These are phyloP conservation scores for Trachurus trachurus DNA, from an alignment of 2,797 vertebrate species.

Conservation along the genomic window DNA sequence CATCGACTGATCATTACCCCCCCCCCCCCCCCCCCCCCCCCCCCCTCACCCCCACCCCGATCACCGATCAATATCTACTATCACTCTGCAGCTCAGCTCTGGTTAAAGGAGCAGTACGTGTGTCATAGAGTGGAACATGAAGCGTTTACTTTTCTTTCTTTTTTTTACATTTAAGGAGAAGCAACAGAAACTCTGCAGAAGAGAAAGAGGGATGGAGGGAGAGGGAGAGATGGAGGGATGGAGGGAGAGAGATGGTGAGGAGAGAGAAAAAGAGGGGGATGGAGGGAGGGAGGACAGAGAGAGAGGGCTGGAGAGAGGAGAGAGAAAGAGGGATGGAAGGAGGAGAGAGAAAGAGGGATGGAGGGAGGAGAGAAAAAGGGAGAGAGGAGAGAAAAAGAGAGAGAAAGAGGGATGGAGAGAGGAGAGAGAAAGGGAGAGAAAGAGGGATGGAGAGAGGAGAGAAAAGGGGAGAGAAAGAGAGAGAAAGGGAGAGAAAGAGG, in stretches of 20 bases:
- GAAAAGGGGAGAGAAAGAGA: neutral
- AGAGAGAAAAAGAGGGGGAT: neutral
- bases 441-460: no score
- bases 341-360: no score
- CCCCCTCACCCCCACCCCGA: no score
- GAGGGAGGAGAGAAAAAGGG: no score
- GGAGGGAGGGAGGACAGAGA: neutral
- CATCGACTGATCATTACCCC: constrained; percentile 52
- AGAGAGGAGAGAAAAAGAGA: no score
- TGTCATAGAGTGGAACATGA: neutral
- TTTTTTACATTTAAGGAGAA: no score
- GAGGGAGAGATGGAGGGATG: constrained; percentile 8
- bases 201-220: constrained; percentile 2
- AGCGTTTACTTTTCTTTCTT: neutral
- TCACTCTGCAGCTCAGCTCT: constrained; percentile 51
- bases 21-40: no score
- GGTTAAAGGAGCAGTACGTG: constrained; percentile 40
- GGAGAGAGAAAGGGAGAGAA: no score
- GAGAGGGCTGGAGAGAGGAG: neutral
- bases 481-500: no score
- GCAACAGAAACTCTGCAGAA: constrained; percentile 15
- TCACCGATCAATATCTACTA: constrained; percentile 74
- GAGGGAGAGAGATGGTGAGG: neutral
- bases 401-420: no score
- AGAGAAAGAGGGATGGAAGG: no score